These are phyloP conservation scores for Plecotus auritus DNA, from an alignment of 2,113 vertebrate genomes.

Conservation along the genomic window DNA sequence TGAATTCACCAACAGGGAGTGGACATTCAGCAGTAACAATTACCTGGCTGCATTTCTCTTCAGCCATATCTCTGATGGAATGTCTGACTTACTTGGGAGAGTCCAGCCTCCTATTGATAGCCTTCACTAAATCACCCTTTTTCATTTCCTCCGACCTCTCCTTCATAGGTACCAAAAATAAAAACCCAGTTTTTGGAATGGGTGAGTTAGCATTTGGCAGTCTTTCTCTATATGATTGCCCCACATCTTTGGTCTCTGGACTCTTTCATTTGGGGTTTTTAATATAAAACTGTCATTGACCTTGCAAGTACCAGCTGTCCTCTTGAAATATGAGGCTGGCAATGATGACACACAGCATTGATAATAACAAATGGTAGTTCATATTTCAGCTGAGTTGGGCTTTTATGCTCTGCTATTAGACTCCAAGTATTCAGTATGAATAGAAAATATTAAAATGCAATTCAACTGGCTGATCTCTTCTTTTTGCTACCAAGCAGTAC, in stretches of 20 bases:
- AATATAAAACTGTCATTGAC: slow-evolving; percentile 80
- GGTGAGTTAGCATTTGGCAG: slow-evolving; percentile 74
- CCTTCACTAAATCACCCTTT: slow-evolving; percentile 38
- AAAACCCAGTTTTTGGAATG: slow-evolving; percentile 47
- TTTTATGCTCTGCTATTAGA: slow-evolving; percentile 68
- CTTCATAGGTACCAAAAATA: slow-evolving; percentile 39
- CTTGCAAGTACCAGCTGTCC: slow-evolving; percentile 82
- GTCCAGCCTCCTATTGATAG: background rate
- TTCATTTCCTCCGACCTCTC: background rate
- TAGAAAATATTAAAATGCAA: slow-evolving; percentile 67
- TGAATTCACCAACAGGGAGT: slow-evolving; percentile 64
- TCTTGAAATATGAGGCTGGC: slow-evolving; percentile 80
- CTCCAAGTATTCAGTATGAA: slow-evolving; percentile 50
- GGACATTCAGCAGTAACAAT: slow-evolving; percentile 57
- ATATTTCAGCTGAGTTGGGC: slow-evolving; percentile 69
- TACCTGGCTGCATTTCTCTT: slow-evolving; percentile 53
- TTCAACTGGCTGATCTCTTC: slow-evolving; percentile 25
- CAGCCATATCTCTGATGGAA: slow-evolving; percentile 61
- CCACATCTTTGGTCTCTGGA: slow-evolving; percentile 76
- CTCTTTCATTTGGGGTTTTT: slow-evolving; percentile 77
- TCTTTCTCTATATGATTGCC: slow-evolving; percentile 73
- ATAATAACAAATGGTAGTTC: slow-evolving; percentile 73
- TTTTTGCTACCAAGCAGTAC: slow-evolving; percentile 24
- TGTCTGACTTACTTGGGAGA: slow-evolving; percentile 21
- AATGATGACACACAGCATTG: slow-evolving; percentile 66